Evolutionary conservation across 2,888 invertebrate species (phyloP).

Genomic region (Clostera curtula): DNA sequence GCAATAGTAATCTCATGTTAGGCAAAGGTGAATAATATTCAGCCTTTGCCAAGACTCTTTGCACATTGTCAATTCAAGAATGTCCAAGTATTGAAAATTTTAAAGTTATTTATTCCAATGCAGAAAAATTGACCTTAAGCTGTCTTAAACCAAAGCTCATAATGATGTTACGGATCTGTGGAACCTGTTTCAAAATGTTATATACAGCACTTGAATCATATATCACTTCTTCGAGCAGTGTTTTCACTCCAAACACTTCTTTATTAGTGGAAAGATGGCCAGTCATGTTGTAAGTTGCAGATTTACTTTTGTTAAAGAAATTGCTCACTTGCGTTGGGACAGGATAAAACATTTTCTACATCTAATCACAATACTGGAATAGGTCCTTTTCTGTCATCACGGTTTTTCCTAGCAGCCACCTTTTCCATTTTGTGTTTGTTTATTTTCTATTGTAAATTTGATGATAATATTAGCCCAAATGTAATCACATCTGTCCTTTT

Average conservation of each 20-base stretch:
- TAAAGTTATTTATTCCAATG: constrained; percentile 4
- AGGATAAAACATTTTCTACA: constrained; percentile 19
- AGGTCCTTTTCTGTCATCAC: constrained; percentile 6
- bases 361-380: constrained; percentile 11
- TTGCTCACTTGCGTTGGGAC: constrained; percentile 18
- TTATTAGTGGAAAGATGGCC: constrained; percentile 20
- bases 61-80: constrained; percentile 2
- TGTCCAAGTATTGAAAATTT: constrained; percentile 5
- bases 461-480: constrained; percentile 3
- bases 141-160: constrained; percentile 7
- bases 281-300: constrained; percentile 21
- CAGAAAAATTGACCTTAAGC: constrained; percentile 5
- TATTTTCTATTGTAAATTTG: constrained; percentile 4
- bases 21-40: constrained; percentile 7
- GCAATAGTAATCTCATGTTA: constrained; percentile 6
- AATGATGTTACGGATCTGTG: constrained; percentile 6
- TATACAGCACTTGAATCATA: constrained; percentile 16
- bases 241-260: constrained; percentile 22
- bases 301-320: constrained; percentile 20
- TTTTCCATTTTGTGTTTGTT: constrained; percentile 5
- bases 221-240: constrained; percentile 20
- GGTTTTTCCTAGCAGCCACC: constrained; percentile 3
- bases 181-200: constrained; percentile 18
- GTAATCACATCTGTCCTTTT: constrained; percentile 10
- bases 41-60: constrained; percentile 6